These are phyloP conservation scores for Myxocyprinus asiaticus DNA, from an alignment of 2,113 vertebrate genomes.

Conservation along the genomic window DNA sequence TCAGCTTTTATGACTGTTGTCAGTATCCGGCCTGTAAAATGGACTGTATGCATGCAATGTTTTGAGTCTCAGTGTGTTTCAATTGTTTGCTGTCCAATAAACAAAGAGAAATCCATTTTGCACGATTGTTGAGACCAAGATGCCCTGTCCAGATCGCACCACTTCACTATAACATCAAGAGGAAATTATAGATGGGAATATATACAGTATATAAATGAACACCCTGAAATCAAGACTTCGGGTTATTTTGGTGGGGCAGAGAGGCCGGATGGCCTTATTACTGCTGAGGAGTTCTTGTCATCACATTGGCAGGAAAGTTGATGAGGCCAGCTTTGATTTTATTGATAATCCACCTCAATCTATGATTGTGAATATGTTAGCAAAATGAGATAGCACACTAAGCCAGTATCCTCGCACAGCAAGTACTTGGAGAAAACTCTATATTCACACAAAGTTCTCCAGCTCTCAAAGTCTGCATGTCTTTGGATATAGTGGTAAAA, in stretches of 20 bases:
- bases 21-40: slow-evolving; percentile 38
- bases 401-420: neutral
- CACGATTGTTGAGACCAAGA: neutral
- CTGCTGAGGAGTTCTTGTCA: slow-evolving; percentile 26
- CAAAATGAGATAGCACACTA: slow-evolving; percentile 15
- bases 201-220: neutral
- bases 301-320: slow-evolving; percentile 22
- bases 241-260: neutral
- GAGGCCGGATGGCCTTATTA: neutral
- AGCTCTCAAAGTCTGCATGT: neutral
- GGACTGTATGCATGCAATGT: slow-evolving; percentile 22
- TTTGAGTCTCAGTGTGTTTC: neutral
- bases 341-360: slow-evolving; percentile 21
- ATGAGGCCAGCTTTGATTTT: neutral
- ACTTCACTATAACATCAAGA: neutral
- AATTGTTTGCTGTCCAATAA: too few relatives aligned
- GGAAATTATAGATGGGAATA: neutral
- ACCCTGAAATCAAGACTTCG: neutral
- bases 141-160: neutral
- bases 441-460: neutral
- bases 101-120: too few relatives aligned
- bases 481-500: too few relatives aligned
- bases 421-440: slow-evolving; percentile 13
- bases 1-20: slow-evolving; percentile 12
- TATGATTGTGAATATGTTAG: neutral